Conservation (phyloP, 2,888 invertebrate genomes). For the Emesis furor region DNA sequence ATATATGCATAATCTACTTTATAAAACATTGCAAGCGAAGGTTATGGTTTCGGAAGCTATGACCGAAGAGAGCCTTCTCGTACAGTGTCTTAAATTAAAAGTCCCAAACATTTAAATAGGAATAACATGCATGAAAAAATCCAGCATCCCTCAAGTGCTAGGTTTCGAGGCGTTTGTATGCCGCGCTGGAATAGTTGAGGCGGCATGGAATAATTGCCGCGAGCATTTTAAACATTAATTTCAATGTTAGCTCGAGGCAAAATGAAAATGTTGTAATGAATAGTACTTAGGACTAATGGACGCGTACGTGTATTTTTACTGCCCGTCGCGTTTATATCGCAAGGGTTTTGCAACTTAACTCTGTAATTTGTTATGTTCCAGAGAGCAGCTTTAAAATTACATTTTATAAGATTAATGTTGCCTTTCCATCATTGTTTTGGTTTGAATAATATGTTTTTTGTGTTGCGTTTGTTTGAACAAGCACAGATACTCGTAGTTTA, state of each 20-base stretch:
- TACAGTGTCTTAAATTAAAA: no score
- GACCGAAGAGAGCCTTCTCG: no score
- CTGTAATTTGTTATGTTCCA: slow-evolving; percentile 9
- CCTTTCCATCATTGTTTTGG: slow-evolving; percentile 2
- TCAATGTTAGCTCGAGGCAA: slow-evolving; percentile 35
- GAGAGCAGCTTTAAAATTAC: slow-evolving; percentile 21
- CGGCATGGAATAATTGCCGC: slow-evolving; percentile 80
- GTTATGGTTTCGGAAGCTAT: no score
- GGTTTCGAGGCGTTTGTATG: slow-evolving; percentile 18
- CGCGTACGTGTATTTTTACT: slow-evolving; percentile 43
- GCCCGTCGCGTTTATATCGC: slow-evolving; percentile 15
- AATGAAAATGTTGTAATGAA: slow-evolving; percentile 52
- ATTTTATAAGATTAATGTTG: slow-evolving; percentile 14
- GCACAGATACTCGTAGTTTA: neutral
- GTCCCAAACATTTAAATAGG: neutral
- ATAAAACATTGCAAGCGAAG: no score
- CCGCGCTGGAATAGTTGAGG: slow-evolving; percentile 68
- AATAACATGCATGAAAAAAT: slow-evolving; percentile 1
- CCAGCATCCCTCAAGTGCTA: neutral
- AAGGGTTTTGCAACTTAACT: slow-evolving; percentile 21
- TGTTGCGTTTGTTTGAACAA: neutral
- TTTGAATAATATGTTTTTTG: neutral
- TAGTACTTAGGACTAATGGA: slow-evolving; percentile 50
- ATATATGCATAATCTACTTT: no score
- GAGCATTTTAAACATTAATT: slow-evolving; percentile 49